Conservation (phyloP, 2,113 vertebrate genomes). For the Asarcornis scutulata region DNA sequence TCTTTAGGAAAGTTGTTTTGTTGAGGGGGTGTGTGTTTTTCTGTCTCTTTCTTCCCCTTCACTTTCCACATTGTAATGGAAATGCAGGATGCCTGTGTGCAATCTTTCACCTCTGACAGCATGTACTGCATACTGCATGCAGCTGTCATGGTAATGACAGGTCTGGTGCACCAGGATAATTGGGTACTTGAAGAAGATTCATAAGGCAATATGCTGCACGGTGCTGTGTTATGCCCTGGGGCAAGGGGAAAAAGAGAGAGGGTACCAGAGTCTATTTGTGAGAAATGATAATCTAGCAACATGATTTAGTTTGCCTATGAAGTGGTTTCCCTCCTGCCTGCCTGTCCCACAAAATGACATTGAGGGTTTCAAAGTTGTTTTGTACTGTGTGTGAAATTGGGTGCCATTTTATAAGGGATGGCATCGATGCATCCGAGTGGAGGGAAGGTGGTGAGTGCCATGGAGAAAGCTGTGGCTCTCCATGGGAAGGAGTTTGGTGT, state of each 20-base stretch:
- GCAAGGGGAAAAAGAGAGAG: constrained; percentile 54
- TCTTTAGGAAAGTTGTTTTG: constrained; percentile 55
- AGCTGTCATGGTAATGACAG: constrained; percentile 78
- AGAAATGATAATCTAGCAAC: constrained; percentile 70
- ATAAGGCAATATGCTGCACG: constrained; percentile 72
- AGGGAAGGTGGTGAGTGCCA: background rate
- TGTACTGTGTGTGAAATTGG: background rate
- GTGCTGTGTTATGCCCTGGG: constrained; percentile 65
- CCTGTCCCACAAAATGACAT: background rate
- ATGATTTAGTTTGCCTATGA: constrained; percentile 51
- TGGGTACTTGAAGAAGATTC: constrained; percentile 84
- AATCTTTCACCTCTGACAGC: constrained; percentile 77
- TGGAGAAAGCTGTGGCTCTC: background rate
- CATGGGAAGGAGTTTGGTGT: constrained; percentile 48
- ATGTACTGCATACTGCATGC: constrained; percentile 9
- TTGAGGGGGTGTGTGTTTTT: background rate
- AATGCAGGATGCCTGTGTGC: constrained; percentile 44
- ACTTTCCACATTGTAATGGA: constrained; percentile 60
- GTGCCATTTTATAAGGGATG: background rate
- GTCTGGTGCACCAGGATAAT: constrained; percentile 74
- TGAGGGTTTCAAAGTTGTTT: constrained; percentile 41
- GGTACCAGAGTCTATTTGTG: constrained; percentile 53
- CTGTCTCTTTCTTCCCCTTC: constrained; percentile 8
- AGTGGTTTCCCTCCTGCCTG: background rate
- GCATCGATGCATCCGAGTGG: background rate